Evolutionary conservation across 1,140 invertebrate species (phyloP), one percentile per base, ranked within the genome.

Genomic region (Heterodera schachtii): DNA sequence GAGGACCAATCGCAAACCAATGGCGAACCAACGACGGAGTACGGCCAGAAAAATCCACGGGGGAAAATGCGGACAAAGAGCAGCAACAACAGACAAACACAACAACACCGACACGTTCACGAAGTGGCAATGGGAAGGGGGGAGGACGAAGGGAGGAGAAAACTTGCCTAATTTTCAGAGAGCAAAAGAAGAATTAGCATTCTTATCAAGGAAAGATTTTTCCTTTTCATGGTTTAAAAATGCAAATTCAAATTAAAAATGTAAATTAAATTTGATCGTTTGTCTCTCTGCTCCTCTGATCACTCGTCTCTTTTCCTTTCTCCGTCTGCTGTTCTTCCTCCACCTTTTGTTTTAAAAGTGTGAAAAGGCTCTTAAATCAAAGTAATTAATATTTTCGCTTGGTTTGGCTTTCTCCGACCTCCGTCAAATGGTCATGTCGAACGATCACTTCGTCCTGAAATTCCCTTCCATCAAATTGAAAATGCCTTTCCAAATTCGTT

Each of bases 401-500:
- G 19, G 19, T 19, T 19, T 16, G 31, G 31, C 31, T 16, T 11
- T 16, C 5, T 64, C 19, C 16, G 57, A 82, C 81, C 57, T 82
- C 81, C n/a, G 81, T 83, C 21, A 82, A 60, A 60, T 82, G 41
- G 73, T 82, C 81, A 2, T 82, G 81, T 47, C 81, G 66, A n/a
- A 82, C 81, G 13, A 82, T 7, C 31, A 83, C 69, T 76, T 82
- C 75, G 13, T 83, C 16, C 57, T 64, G 16, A 64, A 64, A 16
- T 60, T 16, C 19, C 19, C 16, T 60, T 60, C 3, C 3, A 19
- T 8, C 16, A 21, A 64, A 19, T 64, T 31, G 6, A 52, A 6
- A 52, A 52, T 52, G 49, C 57, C 19, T 64, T 64, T 19, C 16
- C 13, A 64, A 84, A 69, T 21, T 84, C 83, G 57, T 86, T 84